Evolutionary conservation across 2,797 vertebrate genomes (phyloP).

Genomic region (Lutra lutra): DNA sequence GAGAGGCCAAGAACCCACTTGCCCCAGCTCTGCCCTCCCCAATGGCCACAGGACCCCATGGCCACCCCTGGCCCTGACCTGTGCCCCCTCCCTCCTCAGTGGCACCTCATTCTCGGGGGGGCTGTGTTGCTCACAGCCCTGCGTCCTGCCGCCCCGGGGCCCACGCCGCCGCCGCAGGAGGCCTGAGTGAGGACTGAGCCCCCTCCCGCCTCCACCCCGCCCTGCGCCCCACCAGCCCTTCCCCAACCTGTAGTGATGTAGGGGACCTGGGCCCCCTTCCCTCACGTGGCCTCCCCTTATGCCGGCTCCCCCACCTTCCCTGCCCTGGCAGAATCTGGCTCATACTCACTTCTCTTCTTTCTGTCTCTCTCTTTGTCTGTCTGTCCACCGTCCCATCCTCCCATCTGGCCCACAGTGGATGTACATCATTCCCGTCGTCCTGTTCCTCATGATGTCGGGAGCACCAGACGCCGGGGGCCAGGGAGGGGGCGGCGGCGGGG

Average conservation of each 20-base stretch:
- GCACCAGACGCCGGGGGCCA: conserved; percentile 94
- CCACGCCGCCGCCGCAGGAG: conserved; percentile 89
- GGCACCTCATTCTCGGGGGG: conserved; percentile 97
- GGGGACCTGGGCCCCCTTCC: conserved; percentile 58
- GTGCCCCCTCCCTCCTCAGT: conserved; percentile 86
- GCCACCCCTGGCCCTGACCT: conserved; percentile 6
- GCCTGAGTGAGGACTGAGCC: conserved; percentile 92
- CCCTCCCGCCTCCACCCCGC: conserved; percentile 42
- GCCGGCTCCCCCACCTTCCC: background rate
- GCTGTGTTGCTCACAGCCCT: conserved; percentile 94
- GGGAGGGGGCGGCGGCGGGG: conserved; percentile 88
- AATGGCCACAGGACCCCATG: fast-evolving
- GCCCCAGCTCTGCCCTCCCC: background rate
- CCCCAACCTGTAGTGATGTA: conserved; percentile 56
- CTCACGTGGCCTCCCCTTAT: background rate
- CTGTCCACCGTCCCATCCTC: background rate
- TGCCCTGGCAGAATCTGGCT: fast-evolving
- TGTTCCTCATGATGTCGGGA: conserved; percentile 98
- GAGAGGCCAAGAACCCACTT: background rate
- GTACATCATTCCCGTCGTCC: conserved; percentile 96
- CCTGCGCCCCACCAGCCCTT: background rate
- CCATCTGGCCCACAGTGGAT: conserved; percentile 90
- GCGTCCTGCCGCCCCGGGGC: conserved; percentile 90
- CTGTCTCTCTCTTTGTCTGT: background rate
- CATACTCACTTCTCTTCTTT: background rate